phyloP scores from a whole-genome alignment of 2,888 invertebrate species.

The Catocala fraxini region DNA sequence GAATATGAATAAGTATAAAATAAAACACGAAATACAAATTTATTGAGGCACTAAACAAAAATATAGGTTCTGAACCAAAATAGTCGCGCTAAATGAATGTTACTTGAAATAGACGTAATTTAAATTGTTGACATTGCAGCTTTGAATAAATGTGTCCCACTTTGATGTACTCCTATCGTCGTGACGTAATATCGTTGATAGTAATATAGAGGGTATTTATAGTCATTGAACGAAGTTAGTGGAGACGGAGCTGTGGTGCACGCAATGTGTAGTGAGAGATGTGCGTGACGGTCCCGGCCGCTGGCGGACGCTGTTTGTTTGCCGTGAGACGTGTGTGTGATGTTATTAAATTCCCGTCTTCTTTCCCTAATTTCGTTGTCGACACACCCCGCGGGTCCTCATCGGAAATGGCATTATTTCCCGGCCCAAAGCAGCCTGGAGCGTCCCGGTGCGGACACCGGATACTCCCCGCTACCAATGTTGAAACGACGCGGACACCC shows the following conservation, averaged over 20 bases:
- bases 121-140: too few species aligned
- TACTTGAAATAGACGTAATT: too few species aligned
- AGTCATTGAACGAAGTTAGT: too few species aligned
- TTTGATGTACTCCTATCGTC: too few species aligned
- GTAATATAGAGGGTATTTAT: too few species aligned
- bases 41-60: too few species aligned
- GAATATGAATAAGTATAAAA: background rate
- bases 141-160: too few species aligned
- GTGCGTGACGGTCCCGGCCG: background rate
- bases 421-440: conserved; percentile 59
- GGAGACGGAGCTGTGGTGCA: too few species aligned
- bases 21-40: background rate
- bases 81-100: too few species aligned
- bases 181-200: too few species aligned
- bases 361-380: conserved; percentile 80
- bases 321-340: conserved; percentile 69
- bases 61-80: too few species aligned
- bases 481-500: conserved; percentile 50
- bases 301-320: conserved; percentile 55
- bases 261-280: background rate
- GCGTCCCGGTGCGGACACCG: conserved; percentile 72
- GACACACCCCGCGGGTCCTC: conserved; percentile 77
- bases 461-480: conserved; percentile 64
- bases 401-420: conserved; percentile 85
- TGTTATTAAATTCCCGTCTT: conserved; percentile 81